phyloP scores from a whole-genome alignment of 2,888 invertebrate species.

The Sarcophaga rosellei region DNA sequence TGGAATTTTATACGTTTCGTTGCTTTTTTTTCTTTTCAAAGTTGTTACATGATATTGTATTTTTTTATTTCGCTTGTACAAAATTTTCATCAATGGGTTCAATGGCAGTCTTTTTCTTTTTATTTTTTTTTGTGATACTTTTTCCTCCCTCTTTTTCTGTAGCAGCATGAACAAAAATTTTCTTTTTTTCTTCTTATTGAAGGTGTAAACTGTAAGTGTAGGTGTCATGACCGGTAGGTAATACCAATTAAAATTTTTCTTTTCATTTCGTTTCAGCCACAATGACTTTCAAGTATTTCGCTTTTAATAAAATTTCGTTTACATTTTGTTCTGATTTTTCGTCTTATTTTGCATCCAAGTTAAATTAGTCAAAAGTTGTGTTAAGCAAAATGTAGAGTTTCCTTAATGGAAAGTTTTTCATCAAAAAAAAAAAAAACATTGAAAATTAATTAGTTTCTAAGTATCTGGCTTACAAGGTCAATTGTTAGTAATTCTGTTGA shows the following conservation, averaged over 20 bases:
- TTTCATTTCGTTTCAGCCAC: not conserved
- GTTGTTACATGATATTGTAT: conserved; percentile 21
- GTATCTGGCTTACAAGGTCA: no score
- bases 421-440: no score
- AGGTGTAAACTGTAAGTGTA: conserved; percentile 15
- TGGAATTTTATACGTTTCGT: not conserved
- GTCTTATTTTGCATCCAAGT: not conserved
- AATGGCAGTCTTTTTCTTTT: conserved; percentile 43
- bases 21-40: not conserved
- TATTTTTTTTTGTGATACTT: not conserved
- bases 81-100: conserved; percentile 52
- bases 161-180: not conserved
- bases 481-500: no score
- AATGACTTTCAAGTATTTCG: conserved; percentile 2
- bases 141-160: not conserved
- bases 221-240: conserved; percentile 49
- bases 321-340: not conserved
- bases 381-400: no score
- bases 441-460: no score
- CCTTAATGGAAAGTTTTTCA: no score
- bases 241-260: conserved; percentile 27
- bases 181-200: not conserved
- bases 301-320: not conserved
- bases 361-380: not conserved
- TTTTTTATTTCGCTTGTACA: conserved; percentile 6